Base-by-base conservation (phyloP, 2,113 vertebrate genomes). In the Sturnus vulgaris region DNA sequence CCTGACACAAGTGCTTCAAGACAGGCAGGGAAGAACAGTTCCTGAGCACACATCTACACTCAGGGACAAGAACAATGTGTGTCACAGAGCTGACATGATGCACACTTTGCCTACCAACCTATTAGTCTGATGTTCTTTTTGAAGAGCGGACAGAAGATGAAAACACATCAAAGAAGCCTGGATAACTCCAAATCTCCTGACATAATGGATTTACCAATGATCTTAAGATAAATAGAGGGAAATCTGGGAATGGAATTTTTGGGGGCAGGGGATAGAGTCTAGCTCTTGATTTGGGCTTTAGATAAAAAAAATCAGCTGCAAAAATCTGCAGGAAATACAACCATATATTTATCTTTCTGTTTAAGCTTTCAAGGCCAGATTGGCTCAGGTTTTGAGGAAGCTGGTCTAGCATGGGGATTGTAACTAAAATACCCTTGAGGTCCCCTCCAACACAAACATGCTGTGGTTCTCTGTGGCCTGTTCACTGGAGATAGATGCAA, bases 191-290 rank as follows among this genome's bases (percentile, higher is more conserved):
- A 40, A 52, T 77, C 31, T 60, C 40, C 57, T 69, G 44, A 75
- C 27, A 35, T 46, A 82, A 72, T 18, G 12, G 17, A 53, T 87
- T 63, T 79, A 12, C 23, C 23, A 61, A 14, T 22, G 17, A 31
- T 37, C 19, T 89, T 31, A 42, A 42, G 70, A 44, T 3, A 35
- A 70, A 37, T 2, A 88, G 25, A 40, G 35, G 20, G 10, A 18
- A 76, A 57, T 42, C 6, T 22, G 47, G 11, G 16, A 76, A 65
- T 15, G 4, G 19, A 82, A 11, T 6, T 65, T 56, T 3, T 1
- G 1, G 16, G 18, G 15, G 4, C 7, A 21, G 35, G 5, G 9
- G 1, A 6, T 9, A 42, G 52, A 16, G 12, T 53, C 15, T 63
- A 4, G 12, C 75, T 83, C 28, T 88, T 23, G 86, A 2, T 84